These are phyloP conservation scores for Meloe dianella DNA, from an alignment of 2,888 invertebrate genomes.

Conservation along the genomic window DNA sequence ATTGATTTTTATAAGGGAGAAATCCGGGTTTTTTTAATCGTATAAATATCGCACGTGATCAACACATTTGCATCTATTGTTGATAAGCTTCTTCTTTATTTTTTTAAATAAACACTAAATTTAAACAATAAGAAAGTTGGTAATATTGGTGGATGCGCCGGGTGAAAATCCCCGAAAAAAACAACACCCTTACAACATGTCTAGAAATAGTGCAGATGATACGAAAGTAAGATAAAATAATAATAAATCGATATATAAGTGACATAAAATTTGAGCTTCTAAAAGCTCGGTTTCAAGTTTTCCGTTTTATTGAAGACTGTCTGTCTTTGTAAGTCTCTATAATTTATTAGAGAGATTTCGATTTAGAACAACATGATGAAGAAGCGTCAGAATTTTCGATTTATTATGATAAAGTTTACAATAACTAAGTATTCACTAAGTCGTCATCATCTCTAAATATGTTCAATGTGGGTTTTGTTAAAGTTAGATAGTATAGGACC, in stretches of 20 bases:
- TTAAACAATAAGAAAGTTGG: not conserved
- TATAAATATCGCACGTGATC: conserved; percentile 2
- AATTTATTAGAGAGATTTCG: not conserved
- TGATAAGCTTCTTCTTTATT: not conserved
- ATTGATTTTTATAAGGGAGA: not conserved
- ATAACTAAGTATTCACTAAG: too few relatives aligned
- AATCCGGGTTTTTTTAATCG: not conserved
- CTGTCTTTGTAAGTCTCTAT: not conserved
- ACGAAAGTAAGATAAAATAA: not conserved
- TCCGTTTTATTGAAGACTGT: not conserved
- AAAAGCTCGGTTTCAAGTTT: not conserved
- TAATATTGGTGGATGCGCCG: conserved; percentile 1
- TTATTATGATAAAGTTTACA: too few relatives aligned
- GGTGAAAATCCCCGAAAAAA: not conserved
- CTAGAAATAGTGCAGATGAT: too few relatives aligned
- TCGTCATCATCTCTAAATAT: too few relatives aligned
- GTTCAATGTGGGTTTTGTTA: too few relatives aligned
- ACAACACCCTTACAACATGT: too few relatives aligned
- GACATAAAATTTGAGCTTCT: not conserved
- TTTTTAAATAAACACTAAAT: not conserved
- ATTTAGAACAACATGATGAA: not conserved
- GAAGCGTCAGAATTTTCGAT: too few relatives aligned
- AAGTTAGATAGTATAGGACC: too few relatives aligned
- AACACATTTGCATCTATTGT: conserved; percentile 6
- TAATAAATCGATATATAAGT: not conserved